Conservation (phyloP, 2,113 vertebrate species). For the Gambusia holbrooki region DNA sequence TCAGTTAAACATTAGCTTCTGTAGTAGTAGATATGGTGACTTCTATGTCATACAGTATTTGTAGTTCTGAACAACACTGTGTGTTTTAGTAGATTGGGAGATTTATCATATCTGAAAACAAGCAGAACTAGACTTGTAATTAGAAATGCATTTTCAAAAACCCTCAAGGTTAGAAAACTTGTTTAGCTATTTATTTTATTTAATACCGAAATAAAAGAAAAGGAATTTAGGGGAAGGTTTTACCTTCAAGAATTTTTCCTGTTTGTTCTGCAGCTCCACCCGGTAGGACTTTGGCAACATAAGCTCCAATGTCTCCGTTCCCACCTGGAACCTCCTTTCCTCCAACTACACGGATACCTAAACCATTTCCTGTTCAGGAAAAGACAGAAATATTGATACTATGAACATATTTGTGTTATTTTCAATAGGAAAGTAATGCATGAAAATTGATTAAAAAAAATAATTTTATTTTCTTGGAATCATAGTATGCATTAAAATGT, state of each 20-base stretch:
- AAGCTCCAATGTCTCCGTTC: conserved; percentile 93
- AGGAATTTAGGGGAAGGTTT: conserved; percentile 30
- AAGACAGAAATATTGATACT: background rate
- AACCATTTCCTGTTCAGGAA: conserved; percentile 87
- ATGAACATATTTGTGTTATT: background rate
- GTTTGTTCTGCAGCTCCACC: conserved; percentile 95
- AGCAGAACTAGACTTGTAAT: no score
- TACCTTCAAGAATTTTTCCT: conserved; percentile 94
- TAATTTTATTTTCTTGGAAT: background rate
- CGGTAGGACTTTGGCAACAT: conserved; percentile 94
- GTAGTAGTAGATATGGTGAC: no score
- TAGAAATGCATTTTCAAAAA: no score
- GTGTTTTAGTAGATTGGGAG: no score
- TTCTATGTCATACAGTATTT: no score
- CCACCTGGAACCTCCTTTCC: conserved; percentile 95
- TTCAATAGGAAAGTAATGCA: background rate
- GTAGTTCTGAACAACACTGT: no score
- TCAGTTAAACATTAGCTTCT: no score
- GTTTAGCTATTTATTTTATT: background rate
- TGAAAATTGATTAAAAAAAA: background rate
- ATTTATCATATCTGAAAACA: no score
- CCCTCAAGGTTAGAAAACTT: background rate
- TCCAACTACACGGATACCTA: conserved; percentile 94
- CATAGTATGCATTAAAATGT: background rate
- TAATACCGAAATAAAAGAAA: background rate